Base-by-base conservation (phyloP, 2,888 invertebrate genomes). In the Limnephilus marmoratus region DNA sequence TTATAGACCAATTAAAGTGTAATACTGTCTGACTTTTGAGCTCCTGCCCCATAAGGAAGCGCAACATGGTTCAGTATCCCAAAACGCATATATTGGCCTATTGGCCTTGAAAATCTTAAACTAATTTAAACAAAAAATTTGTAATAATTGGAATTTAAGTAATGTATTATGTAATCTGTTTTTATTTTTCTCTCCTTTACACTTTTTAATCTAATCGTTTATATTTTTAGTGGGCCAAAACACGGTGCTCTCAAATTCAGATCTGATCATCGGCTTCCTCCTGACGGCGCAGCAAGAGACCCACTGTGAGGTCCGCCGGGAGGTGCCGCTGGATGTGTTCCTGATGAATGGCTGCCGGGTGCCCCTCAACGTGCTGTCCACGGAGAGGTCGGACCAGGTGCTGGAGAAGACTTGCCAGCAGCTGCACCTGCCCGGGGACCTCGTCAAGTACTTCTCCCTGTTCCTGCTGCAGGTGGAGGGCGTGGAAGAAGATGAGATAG, bases 221-320 rank as follows among this genome's bases (percentile, higher is more conserved):
- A 68, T 87, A 31, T 31, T 96, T 95, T 92, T 95, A 97, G 98
- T 99, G 95, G 99, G 99, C 90, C 99, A 99, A 96, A 98, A 98
- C 96, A 96, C 97, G 37, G 96, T 97, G 89, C 97, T 99, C 93
- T 97, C 98, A 90, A 97, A 97, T 94, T 98, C 98, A 15, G 98
- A 98, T 94, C 96, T 98, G 90, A 97, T 99, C 94, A 98, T 98
- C 95, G 97, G 98, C 94, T 99, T 99, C 96, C 96, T 99, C 93
- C 97, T 99, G 94, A 98, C 98, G 93, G 99, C 99, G 92, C 99
- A 99, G 95, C 98, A 98, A 97, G 99, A 99, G 95, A 98, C 98
- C 2, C 97, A 97, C 94, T 96, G 96, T 94, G 97, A 97, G 94
- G 96, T 96, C 94, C 96, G 97, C 94, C 96, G 97, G 94, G 97